Base-by-base conservation (phyloP, 1,140 invertebrate species). In the Bombus pascuorum region DNA sequence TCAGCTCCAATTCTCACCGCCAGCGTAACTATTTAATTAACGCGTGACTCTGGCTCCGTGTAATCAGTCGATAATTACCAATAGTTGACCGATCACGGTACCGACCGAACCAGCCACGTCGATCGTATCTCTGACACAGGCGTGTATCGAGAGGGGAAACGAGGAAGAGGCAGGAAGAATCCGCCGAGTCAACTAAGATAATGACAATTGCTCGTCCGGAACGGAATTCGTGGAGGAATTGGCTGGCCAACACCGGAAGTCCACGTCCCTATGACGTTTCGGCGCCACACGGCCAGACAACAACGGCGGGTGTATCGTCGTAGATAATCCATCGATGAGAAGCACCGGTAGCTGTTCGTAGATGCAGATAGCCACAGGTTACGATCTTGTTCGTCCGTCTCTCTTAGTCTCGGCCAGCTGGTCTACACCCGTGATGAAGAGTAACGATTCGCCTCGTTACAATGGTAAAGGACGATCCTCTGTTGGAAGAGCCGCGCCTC, bases 101-200 rank as follows among this genome's bases (percentile, higher is more conserved):
- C 72, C 39, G 65, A 32, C 8, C 39, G 22, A 9, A 18, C 57
- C 47, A 8, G 53, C 47, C 28, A 37, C 53, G 32, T 25, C 73
- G 68, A 70, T 77, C 44, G 83, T 81, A 74, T 83, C 74, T 53
- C 15, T 62, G 22, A 65, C 66, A 28, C 28, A 62, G 59, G 32
- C 37, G 22, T 42, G 65, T 15, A 44, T 47, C 39, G 32, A 42
- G 8, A 28, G 3, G 22, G 66, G 13, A n/a, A 25, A 28, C 37
- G 25, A 0, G 73, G 9, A 39, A 59, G 74, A 57, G 15, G 32
- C 71, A 81, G 32, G 53, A 59, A 82, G 74, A 91, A 91, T 90
- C n/a, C 81, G 91, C 88, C 89, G 88, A 91, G 91, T 91, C 90
- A 91, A 91, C 86, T 22, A 82, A 86, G 82, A 91, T 91, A 91